Base-by-base conservation (phyloP, 1,140 invertebrate genomes). In the Drosophila teissieri region DNA sequence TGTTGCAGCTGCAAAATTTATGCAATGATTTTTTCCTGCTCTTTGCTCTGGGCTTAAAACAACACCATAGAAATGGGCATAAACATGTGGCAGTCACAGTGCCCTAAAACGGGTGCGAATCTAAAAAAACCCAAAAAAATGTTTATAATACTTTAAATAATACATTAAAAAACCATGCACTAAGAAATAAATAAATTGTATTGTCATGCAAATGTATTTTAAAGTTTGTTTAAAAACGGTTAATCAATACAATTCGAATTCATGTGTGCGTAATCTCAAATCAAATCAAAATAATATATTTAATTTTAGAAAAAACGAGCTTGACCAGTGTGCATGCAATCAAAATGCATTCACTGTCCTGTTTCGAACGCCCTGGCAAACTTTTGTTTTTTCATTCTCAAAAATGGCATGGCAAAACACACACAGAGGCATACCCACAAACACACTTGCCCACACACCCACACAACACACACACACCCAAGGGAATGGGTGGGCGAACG, bases 301-400 rank as follows among this genome's bases (percentile, higher is more conserved):
- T 14, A 39, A 39, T 39, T 39, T 39, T 14, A 14, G 37, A 4
- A 14, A 11, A 37, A 39, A 39, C 4, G 11, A 11, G 11, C 37
- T 14, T 39, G 31, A 10, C 51, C 81, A 88, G 52, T 68, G 82
- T 83, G 17, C 27, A 14, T 73, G 82, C 75, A 86, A 86, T 31
- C 83, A 82, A 88, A 88, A 79, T 86, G 79, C 82, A 79, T 82
- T 88, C 83, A 76, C 60, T 62, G 44, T 19, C 37, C 6, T 34
- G 64, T 27, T 55, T 44, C 14, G 44, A 62, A 62, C 67, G 24
- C 58, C 52, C 64, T 75, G 60, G 44, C 52, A 62, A 77, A 77
- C 37, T 52, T 67, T 86, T 89, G 69, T 76, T 64, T 72, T 88
- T 76, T 37, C 57, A 42, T 44, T 44, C 51, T 69, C 74, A 65